Percentiles rank a stretch among this genome's conserved stretches.
These are phyloP conservation scores for Hippocampus kuda DNA, from an alignment of 2,797 vertebrate genomes.

Conservation along the genomic window DNA sequence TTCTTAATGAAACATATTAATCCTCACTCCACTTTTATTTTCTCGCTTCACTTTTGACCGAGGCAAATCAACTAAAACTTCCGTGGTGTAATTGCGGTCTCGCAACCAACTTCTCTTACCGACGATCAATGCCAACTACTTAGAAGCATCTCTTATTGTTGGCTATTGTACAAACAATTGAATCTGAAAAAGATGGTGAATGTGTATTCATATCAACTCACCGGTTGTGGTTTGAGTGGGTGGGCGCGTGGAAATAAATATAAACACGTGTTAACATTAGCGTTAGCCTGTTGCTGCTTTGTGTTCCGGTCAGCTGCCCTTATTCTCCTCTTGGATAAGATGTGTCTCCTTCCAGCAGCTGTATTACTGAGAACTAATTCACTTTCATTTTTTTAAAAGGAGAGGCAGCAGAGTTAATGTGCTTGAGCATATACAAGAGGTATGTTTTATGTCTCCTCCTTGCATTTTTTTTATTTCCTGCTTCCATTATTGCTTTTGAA, in stretches of 20 bases:
- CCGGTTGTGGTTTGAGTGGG: not conserved
- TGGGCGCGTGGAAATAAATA: not conserved
- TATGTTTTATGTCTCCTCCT: no score
- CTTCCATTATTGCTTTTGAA: no score
- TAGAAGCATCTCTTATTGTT: not conserved
- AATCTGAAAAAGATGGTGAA: not conserved
- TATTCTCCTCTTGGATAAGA: no score
- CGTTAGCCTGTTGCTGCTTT: no score
- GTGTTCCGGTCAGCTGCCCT: no score
- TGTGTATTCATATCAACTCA: not conserved
- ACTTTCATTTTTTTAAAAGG: not conserved
- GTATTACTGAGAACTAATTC: not conserved
- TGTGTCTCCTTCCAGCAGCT: not conserved
- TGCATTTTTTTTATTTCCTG: no score
- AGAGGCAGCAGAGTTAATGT: not conserved
- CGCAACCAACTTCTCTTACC: not conserved
- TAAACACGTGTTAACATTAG: no score
- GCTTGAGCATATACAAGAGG: no score
- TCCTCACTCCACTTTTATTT: slow-evolving; percentile 7
- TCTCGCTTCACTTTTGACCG: not conserved
- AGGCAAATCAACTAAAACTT: not conserved
- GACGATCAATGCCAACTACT: not conserved
- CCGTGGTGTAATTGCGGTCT: not conserved
- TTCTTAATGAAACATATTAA: slow-evolving; percentile 8
- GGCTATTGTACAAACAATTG: not conserved